Base-by-base conservation (phyloP, 1,140 invertebrate genomes). In the Heliconius melpomene region DNA sequence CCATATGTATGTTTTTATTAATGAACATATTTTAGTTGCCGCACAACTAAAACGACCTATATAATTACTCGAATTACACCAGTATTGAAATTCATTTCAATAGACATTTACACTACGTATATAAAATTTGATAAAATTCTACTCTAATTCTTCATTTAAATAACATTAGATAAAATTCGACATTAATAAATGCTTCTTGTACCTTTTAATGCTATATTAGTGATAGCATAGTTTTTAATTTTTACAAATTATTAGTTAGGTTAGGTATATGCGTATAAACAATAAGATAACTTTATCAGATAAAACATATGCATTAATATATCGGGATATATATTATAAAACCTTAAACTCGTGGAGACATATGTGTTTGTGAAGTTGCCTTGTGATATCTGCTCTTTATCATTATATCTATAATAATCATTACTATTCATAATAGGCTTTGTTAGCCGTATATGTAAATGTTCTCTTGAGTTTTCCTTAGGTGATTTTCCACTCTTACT, bases 301-400 rank as follows among this genome's bases (percentile, higher is more conserved):
- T 38, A n/a, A n/a, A 46, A 66, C 29, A 66, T 40, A n/a, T 3
- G n/a, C n/a, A 72, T 72, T 38, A 79, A 71, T 72, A 72, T 74
- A 79, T 75, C 23, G 72, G 78, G 73, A 77, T 74, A 72, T 70
- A 72, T 66, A 32, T 32, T 72, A 77, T 79, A 75, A 80, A 77
- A 80, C 52, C 40, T 79, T 57, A 16, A 73, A n/a, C 26, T 74
- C 20, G 77, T 79, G 77, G 73, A 83, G 77, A 78, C 71, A 77
- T 77, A 79, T 84, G 71, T 80, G 73, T 88, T 82, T 85, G 89
- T 89, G 88, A 80, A 84, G 83, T 88, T 88, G 86, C 86, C 84
- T 89, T 88, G 88, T 86, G 91, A 89, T 94, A 94, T 88, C 90
- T 83, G 60, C 74, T 79, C 84, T 82, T 94, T 94, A 94, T 94